These are phyloP conservation scores for Puntigrus tetrazona DNA, from an alignment of 2,113 vertebrate species.

Conservation along the genomic window DNA sequence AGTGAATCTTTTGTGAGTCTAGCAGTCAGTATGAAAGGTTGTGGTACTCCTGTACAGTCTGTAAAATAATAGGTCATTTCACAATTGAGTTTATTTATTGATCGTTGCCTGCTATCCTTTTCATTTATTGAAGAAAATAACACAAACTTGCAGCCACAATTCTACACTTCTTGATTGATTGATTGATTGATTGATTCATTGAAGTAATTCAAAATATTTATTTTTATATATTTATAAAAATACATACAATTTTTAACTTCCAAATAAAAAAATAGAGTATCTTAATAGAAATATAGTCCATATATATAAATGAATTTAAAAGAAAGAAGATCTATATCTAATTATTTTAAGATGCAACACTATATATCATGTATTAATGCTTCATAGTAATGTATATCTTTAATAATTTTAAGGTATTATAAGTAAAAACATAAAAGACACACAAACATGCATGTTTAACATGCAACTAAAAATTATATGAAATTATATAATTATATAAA, in stretches of 20 bases:
- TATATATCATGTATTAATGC: neutral
- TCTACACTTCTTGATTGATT: neutral
- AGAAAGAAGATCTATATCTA: neutral
- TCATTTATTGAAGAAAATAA: neutral
- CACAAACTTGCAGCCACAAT: neutral
- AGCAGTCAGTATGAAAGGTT: neutral
- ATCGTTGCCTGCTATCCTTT: neutral
- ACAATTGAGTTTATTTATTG: neutral
- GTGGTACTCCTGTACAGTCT: neutral
- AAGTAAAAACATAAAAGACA: too few species aligned
- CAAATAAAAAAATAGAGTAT: too few species aligned
- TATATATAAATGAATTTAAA: neutral
- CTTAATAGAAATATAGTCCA: neutral
- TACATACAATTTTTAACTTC: too few species aligned
- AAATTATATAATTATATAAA: too few species aligned
- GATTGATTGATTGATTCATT: too few species aligned
- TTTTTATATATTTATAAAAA: too few species aligned
- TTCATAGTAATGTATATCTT: neutral
- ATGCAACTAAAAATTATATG: too few species aligned
- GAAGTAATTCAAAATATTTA: too few species aligned
- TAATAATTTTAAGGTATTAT: too few species aligned
- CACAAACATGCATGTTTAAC: too few species aligned
- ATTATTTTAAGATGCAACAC: neutral
- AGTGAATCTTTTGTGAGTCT: neutral
- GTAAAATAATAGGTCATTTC: neutral